phyloP scores from a whole-genome alignment of 2,888 invertebrate genomes.

The Eurois occulta region DNA sequence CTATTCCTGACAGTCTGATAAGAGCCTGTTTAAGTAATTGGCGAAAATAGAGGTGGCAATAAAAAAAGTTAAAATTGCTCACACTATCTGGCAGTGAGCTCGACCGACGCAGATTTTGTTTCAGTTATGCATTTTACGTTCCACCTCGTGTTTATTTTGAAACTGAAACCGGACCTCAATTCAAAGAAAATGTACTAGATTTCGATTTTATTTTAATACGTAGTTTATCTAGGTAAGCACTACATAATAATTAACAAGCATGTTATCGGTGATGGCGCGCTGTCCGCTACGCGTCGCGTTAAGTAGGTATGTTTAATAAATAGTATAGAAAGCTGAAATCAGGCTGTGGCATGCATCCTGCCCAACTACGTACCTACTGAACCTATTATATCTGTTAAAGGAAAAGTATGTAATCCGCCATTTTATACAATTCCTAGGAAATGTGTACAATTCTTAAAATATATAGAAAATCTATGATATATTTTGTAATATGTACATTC shows the following conservation, averaged over 20 bases:
- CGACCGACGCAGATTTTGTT: too few relatives aligned
- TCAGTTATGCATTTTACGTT: neutral
- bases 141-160: neutral
- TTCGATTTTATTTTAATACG: neutral
- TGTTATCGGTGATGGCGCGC: constrained; percentile 29
- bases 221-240: constrained; percentile 15
- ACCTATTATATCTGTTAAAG: too few relatives aligned
- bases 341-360: neutral
- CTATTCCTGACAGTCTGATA: neutral
- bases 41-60: too few relatives aligned
- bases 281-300: constrained; percentile 2
- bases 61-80: too few relatives aligned
- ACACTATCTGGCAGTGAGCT: too few relatives aligned
- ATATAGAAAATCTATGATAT: too few relatives aligned
- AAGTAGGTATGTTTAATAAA: neutral
- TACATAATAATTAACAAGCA: constrained; percentile 20
- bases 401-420: too few relatives aligned
- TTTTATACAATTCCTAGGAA: too few relatives aligned
- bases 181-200: neutral
- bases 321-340: neutral
- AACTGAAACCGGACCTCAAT: too few relatives aligned
- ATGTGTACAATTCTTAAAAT: too few relatives aligned
- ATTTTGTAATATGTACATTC: too few relatives aligned
- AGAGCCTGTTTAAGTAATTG: too few relatives aligned
- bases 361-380: neutral